Evolutionary conservation across 2,797 vertebrate genomes (phyloP).

Genomic region (Malacoraja senta): DNA sequence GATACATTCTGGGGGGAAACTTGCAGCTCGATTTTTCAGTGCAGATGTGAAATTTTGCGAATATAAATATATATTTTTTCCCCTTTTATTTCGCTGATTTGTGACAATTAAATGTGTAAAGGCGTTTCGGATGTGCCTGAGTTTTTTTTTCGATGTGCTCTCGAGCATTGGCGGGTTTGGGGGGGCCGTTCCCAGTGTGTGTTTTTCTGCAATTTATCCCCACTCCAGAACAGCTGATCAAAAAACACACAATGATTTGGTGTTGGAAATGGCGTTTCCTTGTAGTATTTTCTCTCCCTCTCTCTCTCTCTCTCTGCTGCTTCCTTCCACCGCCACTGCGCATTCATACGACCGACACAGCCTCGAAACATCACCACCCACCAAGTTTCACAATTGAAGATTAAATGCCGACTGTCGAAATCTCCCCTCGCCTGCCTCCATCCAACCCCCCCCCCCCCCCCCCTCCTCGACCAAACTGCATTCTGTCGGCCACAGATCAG

Average conservation of each 20-base stretch:
- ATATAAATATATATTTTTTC: too few relatives aligned
- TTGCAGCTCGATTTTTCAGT: not conserved
- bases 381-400: constrained; percentile 9
- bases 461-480: not conserved
- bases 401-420: not conserved
- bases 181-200: not conserved
- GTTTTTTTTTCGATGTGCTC: not conserved
- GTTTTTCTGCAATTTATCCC: not conserved
- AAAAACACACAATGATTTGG: constrained; percentile 24
- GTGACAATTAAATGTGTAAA: not conserved
- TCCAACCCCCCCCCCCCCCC: too few relatives aligned
- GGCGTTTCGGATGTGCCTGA: not conserved
- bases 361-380: not conserved
- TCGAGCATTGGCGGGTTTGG: too few relatives aligned
- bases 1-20: not conserved
- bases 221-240: not conserved
- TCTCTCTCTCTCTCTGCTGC: not conserved
- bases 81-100: not conserved
- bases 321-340: not conserved
- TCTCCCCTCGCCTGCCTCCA: not conserved
- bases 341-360: not conserved
- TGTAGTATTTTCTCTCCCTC: not conserved
- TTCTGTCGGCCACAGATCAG: not conserved
- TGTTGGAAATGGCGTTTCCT: constrained; percentile 35
- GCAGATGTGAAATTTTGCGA: not conserved